Conservation (phyloP, 2,113 vertebrate species). For the Hemichromis elongatus region DNA sequence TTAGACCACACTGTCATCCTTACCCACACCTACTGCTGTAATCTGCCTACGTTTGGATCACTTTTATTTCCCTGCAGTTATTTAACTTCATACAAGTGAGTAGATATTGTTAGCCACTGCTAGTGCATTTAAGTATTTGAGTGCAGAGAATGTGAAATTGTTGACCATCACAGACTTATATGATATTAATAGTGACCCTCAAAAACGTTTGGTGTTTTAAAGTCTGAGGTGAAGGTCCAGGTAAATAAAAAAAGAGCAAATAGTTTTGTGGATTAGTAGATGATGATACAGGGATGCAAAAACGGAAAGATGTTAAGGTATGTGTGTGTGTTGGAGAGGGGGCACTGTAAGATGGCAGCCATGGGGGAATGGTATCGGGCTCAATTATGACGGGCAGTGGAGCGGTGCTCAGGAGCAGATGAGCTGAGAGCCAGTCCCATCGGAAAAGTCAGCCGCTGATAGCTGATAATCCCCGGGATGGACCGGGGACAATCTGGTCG, state of each 20-base stretch:
- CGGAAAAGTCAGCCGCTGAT: conserved; percentile 56
- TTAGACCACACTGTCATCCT: background rate
- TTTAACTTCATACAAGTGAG: background rate
- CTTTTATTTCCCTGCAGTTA: background rate
- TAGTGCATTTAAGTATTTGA: background rate
- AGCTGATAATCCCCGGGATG: conserved; percentile 65
- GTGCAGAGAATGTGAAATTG: background rate
- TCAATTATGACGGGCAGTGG: conserved; percentile 73
- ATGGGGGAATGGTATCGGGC: conserved; percentile 57
- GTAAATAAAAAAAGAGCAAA: background rate
- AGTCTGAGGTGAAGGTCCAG: background rate
- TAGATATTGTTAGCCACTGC: background rate
- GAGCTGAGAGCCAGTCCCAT: conserved; percentile 52
- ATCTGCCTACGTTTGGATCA: background rate
- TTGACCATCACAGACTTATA: background rate
- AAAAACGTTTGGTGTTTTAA: background rate
- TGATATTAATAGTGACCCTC: background rate
- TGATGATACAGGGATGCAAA: conserved; percentile 8
- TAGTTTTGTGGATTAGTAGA: conserved; percentile 38
- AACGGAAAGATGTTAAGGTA: background rate
- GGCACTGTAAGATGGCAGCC: conserved; percentile 54
- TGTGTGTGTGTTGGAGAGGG: background rate
- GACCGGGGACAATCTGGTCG: conserved; percentile 34
- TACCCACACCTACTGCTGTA: background rate
- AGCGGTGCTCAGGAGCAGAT: conserved; percentile 66